Conservation (phyloP, 2,113 vertebrate genomes). For the Hirundichthys speculiger region DNA sequence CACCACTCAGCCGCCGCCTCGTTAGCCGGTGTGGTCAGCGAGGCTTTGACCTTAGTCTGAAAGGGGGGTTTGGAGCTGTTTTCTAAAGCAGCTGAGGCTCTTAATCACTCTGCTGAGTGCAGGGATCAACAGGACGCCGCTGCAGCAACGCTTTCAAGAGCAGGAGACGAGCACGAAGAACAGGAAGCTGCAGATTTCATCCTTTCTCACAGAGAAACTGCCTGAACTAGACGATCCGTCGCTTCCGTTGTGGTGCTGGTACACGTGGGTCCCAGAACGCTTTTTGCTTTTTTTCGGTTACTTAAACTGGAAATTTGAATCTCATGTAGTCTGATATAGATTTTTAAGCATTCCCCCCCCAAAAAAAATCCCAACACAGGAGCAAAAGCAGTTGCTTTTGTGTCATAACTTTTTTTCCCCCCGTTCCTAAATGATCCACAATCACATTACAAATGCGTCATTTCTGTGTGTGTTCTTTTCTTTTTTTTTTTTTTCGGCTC, state of each 20-base stretch:
- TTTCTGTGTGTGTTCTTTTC: background rate
- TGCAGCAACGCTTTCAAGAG: background rate
- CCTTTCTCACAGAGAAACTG: no score
- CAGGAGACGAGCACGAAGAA: background rate
- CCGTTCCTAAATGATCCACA: background rate
- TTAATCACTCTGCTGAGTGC: constrained; percentile 32
- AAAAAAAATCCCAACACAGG: no score
- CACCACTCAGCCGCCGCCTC: constrained; percentile 27
- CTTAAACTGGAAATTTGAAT: no score
- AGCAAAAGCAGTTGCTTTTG: background rate
- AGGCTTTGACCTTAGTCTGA: constrained; percentile 39
- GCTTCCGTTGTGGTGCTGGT: no score
- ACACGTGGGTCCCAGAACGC: no score
- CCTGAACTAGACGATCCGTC: no score
- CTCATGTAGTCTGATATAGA: no score
- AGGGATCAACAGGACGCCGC: background rate
- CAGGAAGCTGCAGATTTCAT: constrained; percentile 3
- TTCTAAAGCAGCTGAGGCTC: constrained; percentile 44
- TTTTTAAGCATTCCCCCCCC: no score
- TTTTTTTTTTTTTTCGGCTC: background rate
- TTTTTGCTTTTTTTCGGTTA: no score
- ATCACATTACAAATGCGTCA: constrained; percentile 1
- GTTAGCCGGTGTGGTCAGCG: constrained; percentile 24
- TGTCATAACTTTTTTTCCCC: background rate
- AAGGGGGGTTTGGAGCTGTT: constrained; percentile 20